A percentile compares a stretch with the other conserved stretches of the same genome.
These are phyloP conservation scores for crab-eating macaque (Macaca fascicularis) DNA, from an alignment of 2,113 vertebrate species.

Conservation along the genomic window T2T-MFA8v1.1 NC_088386.1:9070501-9071000, in stretches of 20 bases:
- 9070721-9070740: too few relatives aligned
- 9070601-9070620: slow-evolving; percentile 46
- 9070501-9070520: slow-evolving; percentile 5
- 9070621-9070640: slow-evolving; percentile 43
- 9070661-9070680: background rate
- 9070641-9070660: background rate
- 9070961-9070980: accelerated
- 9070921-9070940: background rate
- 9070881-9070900: background rate
- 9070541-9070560: slow-evolving; percentile 21
- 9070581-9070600: background rate
- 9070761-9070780: too few relatives aligned
- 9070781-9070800: background rate
- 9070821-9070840: background rate
- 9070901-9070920: background rate
- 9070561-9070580: slow-evolving; percentile 58
- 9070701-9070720: background rate
- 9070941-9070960: accelerated
- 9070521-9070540: background rate
- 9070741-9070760: too few relatives aligned
- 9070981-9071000: too few relatives aligned
- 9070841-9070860: background rate
- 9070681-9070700: background rate
- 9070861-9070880: background rate
- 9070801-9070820: accelerated